Evolutionary conservation across 2,888 invertebrate species (phyloP), one percentile per base, ranked within the genome.

Genomic region (Thymelicus acteon): DNA sequence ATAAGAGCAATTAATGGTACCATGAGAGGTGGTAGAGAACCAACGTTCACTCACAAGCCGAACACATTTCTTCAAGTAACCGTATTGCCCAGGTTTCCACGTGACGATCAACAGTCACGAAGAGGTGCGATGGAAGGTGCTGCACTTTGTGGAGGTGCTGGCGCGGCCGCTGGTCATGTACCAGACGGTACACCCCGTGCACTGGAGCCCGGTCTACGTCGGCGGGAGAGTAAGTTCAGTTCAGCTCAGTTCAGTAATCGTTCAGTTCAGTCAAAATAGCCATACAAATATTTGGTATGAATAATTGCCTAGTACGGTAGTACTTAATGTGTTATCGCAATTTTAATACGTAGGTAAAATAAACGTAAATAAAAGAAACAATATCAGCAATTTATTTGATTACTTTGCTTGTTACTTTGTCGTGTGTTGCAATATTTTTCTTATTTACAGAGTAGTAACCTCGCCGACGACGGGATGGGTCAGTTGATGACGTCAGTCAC

Each of bases 91-190:
- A 98, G 98, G 98, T 47, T 98, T 97, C 91, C 97, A 97, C 91
- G 97, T 98, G 40, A 97, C 98, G 80, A 97, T 99, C 78, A 97
- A 97, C 76, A 97, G 97, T 71, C 94, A 96, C 80, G 96, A 97
- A 0, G 98, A 99, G 90, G 97, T 99, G 7, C 96, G 97, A 74
- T 96, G 97, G 75, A 98, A 98, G 88, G 98, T 99, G 54, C 95
- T 99, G 82, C 98, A 99, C 86, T 98, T 99, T 85, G 96, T 99
- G 62, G 96, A 98, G 80, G 98, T 99, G 19, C 96, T 99, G 95
- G 98, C 99, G 13, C 95, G 99, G 60, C 99, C 99, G 0, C 96
- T 99, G 95, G 99, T 99, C 44, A 96, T 99, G 95, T 98, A 98
- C 85, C 97, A 98, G 86, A 97, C 97, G 58, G 96, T 97, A 79